phyloP scores from a whole-genome alignment of 1,140 invertebrate species.

The Zaprionus capensis region DNA sequence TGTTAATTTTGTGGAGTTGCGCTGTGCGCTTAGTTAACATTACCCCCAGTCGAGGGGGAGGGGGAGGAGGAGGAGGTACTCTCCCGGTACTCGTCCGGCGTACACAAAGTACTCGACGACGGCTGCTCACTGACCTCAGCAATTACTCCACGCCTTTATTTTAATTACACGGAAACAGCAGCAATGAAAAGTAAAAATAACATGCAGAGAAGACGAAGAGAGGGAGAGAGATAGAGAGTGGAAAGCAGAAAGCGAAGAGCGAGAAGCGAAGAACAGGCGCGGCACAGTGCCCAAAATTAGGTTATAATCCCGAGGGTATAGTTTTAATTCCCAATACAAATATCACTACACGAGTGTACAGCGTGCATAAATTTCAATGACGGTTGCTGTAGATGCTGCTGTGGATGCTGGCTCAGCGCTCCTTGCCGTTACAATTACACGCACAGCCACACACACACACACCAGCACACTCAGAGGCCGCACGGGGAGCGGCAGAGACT shows the following conservation, averaged over 20 bases:
- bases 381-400: conserved; percentile 36
- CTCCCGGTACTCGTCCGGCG: not conserved
- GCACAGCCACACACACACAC: conserved; percentile 71
- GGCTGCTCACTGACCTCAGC: conserved; percentile 74
- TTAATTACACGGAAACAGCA: conserved; percentile 80
- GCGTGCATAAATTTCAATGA: conserved; percentile 83
- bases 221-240: conserved; percentile 8
- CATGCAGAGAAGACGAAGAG: conserved; percentile 5
- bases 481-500: conserved; percentile 50
- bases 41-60: conserved; percentile 30
- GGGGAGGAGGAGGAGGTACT: not conserved
- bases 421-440: conserved; percentile 72
- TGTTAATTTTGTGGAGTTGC: conserved; percentile 70
- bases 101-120: conserved; percentile 37
- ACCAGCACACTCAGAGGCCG: conserved; percentile 23
- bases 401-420: conserved; percentile 59
- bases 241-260: conserved; percentile 24
- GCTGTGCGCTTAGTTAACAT: conserved; percentile 75
- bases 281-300: conserved; percentile 68
- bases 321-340: conserved; percentile 83
- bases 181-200: conserved; percentile 79
- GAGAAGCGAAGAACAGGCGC: conserved; percentile 26
- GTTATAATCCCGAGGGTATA: conserved; percentile 81
- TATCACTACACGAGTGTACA: conserved; percentile 82
- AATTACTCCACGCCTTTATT: conserved; percentile 83